Evolutionary conservation across 2,113 vertebrate genomes (phyloP).

Genomic region (Ophthalmotilapia sp.): DNA sequence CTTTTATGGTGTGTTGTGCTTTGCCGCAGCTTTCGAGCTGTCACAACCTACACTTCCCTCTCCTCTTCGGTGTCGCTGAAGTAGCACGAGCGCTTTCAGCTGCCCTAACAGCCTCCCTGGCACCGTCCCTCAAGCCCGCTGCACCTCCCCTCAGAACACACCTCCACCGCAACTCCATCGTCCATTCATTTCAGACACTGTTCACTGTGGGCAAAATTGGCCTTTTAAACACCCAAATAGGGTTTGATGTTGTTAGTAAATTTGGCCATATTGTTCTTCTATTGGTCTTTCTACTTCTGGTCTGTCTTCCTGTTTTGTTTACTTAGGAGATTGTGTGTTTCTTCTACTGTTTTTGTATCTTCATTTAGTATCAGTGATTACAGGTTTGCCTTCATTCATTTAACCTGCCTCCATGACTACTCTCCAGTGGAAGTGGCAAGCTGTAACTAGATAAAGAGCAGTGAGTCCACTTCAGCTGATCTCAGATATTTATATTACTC

Average conservation of each 20-base stretch:
- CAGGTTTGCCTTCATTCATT: background rate
- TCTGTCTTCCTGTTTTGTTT: background rate
- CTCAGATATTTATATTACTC: conserved; percentile 5
- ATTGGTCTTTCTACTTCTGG: background rate
- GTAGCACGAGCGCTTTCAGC: background rate
- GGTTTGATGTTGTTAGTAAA: background rate
- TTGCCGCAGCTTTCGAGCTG: background rate
- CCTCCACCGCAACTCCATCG: background rate
- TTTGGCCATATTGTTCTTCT: background rate
- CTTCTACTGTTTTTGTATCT: background rate
- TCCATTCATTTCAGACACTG: background rate
- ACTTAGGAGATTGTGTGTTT: background rate
- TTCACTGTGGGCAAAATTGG: background rate
- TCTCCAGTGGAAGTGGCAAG: background rate
- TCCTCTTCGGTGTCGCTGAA: background rate
- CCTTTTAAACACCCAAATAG: background rate
- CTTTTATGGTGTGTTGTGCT: background rate
- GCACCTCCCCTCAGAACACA: background rate
- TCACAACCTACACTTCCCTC: background rate
- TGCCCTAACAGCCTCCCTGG: background rate
- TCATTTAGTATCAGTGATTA: background rate
- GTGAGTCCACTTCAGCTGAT: background rate
- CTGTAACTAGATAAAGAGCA: background rate
- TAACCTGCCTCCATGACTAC: background rate
- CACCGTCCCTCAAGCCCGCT: background rate